Conservation (phyloP, 2,888 invertebrate species). For the Allacma fusca region DNA sequence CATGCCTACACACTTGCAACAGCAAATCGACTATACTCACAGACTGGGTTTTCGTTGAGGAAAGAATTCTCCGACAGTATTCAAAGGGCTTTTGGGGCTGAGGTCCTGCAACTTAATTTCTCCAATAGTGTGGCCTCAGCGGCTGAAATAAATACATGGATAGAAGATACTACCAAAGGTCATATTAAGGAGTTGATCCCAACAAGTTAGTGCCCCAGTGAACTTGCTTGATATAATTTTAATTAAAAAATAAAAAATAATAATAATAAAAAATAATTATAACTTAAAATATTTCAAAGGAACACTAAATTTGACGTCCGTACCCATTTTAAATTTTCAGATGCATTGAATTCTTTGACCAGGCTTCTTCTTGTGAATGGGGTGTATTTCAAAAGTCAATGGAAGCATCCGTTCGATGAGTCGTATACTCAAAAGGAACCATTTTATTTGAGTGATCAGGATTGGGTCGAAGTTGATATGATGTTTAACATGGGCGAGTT, state of each 20-base stretch:
- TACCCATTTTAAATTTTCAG: too few species aligned
- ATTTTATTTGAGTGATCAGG: slow-evolving; percentile 62
- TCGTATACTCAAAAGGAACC: slow-evolving; percentile 61
- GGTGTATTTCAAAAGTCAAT: slow-evolving; percentile 64
- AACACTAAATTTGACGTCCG: too few species aligned
- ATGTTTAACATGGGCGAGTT: slow-evolving; percentile 65
- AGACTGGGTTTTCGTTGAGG: slow-evolving; percentile 56
- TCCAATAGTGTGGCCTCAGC: slow-evolving; percentile 61
- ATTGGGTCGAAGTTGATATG: slow-evolving; percentile 64
- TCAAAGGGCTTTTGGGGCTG: slow-evolving; percentile 58
- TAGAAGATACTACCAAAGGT: slow-evolving; percentile 65
- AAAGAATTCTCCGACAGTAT: slow-evolving; percentile 53
- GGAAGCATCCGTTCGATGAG: slow-evolving; percentile 59
- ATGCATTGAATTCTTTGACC: slow-evolving; percentile 55
- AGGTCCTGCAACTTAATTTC: slow-evolving; percentile 62
- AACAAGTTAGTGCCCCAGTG: slow-evolving; percentile 60
- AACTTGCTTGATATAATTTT: too few species aligned
- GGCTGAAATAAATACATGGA: slow-evolving; percentile 66
- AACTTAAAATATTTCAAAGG: too few species aligned
- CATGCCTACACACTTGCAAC: slow-evolving; percentile 29
- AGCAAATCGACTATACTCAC: slow-evolving; percentile 63
- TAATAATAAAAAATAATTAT: too few species aligned
- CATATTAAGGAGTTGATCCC: slow-evolving; percentile 66
- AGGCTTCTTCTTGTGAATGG: slow-evolving; percentile 63
- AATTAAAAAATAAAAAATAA: too few species aligned